Base-by-base conservation (phyloP, 1,140 invertebrate genomes). In the Lepidurus arcticus region DNA sequence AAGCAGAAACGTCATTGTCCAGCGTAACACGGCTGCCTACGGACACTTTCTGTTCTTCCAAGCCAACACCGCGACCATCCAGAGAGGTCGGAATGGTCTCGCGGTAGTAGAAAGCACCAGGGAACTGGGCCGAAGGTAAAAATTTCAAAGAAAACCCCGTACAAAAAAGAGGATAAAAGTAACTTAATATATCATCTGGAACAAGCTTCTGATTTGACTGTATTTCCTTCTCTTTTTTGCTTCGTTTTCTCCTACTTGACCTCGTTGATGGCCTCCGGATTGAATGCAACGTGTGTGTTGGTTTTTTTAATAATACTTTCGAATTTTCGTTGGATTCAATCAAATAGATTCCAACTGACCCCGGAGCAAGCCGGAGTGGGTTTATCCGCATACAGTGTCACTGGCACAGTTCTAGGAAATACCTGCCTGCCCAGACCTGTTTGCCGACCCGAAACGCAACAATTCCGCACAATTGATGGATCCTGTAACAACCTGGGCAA, bases 401-500 rank as follows among this genome's bases (percentile, higher is more conserved):
- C 74, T 9, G 79, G 79, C 24, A 83, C 82, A 11, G 77, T 81
- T 24, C 78, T 83, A 9, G 78, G 76, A 1, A 74, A 80, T 1
- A 79, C 79, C 26, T 83, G 82, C 65, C 73, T 74, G 26, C 24
- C 47, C 8, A 73, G 74, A 45, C 53, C 53, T 11, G 44, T 44
- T n/a, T 80, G 79, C 42, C 43, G 73, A 42, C 65, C 73, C 7
- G 45, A 76, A 10, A n/a, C 74, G 4, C 45, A 76, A 26, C 80
- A 73, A n/a, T 80, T 73, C 80, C 84, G 90, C 53, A 87, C 85
- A 0, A 82, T 85, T 73, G 88, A 89, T 82, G 90, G 90, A 11
- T 86, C 86, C 65, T 90, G 90, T 82, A 90, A 90, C 81, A 91
- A 91, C 82, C 81, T 90, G 11, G 83, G 86, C 76, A 83, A 88